Evolutionary conservation across 2,888 invertebrate genomes (phyloP).

Genomic region (Amphimallon solstitiale): DNA sequence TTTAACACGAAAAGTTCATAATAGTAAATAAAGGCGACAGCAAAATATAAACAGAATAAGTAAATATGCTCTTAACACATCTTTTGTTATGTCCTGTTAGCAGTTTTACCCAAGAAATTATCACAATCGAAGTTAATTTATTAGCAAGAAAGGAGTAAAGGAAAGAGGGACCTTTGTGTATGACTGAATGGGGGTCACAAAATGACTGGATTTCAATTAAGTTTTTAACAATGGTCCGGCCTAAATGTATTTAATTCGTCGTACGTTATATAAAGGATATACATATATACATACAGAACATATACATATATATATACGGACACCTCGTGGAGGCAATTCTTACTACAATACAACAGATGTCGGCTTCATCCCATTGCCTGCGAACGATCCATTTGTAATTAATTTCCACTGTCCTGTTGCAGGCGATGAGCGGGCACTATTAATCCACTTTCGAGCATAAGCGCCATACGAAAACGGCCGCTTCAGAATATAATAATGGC

Average conservation of each 20-base stretch:
- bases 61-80: no score
- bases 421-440: conserved; percentile 54
- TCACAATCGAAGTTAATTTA: conserved; percentile 29
- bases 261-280: conserved; percentile 22
- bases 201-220: conserved; percentile 37
- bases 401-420: conserved; percentile 56
- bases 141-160: conserved; percentile 16
- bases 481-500: conserved; percentile 49
- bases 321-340: conserved; percentile 12
- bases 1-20: no score
- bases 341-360: conserved; percentile 36
- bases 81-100: conserved; percentile 2
- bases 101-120: neutral
- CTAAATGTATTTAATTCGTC: conserved; percentile 35
- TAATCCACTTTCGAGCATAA: conserved; percentile 52
- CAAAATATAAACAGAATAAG: no score
- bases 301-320: conserved; percentile 4
- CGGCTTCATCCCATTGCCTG: conserved; percentile 38
- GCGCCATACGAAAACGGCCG: conserved; percentile 48
- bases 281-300: conserved; percentile 9
- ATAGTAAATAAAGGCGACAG: no score
- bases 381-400: conserved; percentile 57
- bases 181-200: conserved; percentile 25
- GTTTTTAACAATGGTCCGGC: conserved; percentile 27
- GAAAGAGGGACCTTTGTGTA: conserved; percentile 18